phyloP scores from a whole-genome alignment of 1,140 invertebrate genomes.

The Euwallacea fornicatus region DNA sequence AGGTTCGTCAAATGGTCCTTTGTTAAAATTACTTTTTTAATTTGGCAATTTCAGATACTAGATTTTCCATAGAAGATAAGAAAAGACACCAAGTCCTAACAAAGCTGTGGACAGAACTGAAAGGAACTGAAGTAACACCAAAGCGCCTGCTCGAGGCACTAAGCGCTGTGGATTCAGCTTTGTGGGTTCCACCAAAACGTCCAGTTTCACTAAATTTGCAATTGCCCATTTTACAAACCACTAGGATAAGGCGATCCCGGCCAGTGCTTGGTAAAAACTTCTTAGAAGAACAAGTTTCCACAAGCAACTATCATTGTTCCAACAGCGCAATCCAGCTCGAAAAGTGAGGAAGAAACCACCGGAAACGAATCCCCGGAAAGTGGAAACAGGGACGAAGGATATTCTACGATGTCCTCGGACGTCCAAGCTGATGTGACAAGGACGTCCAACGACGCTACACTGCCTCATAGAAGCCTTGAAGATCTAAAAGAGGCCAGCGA shows the following conservation, averaged over 20 bases:
- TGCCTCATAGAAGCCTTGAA: constrained; percentile 63
- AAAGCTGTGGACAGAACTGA: constrained; percentile 62
- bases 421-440: constrained; percentile 68
- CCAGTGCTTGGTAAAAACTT: constrained; percentile 45
- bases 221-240: constrained; percentile 58
- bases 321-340: constrained; percentile 49
- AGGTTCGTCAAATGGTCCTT: constrained; percentile 32
- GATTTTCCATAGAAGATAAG: constrained; percentile 61
- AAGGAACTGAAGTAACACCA: constrained; percentile 62
- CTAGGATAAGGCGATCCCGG: constrained; percentile 52
- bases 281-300: no score
- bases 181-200: constrained; percentile 64
- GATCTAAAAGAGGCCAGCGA: constrained; percentile 73
- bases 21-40: not conserved
- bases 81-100: constrained; percentile 62
- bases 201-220: constrained; percentile 68
- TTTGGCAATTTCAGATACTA: constrained; percentile 43
- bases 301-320: constrained; percentile 5
- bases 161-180: constrained; percentile 61
- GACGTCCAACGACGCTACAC: constrained; percentile 53
- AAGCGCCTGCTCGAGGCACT: constrained; percentile 60
- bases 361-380: constrained; percentile 70
- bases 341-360: constrained; percentile 61
- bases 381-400: constrained; percentile 81
- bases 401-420: constrained; percentile 88